Evolutionary conservation across 2,888 invertebrate species (phyloP).

Genomic region (Epicampocera succincta): DNA sequence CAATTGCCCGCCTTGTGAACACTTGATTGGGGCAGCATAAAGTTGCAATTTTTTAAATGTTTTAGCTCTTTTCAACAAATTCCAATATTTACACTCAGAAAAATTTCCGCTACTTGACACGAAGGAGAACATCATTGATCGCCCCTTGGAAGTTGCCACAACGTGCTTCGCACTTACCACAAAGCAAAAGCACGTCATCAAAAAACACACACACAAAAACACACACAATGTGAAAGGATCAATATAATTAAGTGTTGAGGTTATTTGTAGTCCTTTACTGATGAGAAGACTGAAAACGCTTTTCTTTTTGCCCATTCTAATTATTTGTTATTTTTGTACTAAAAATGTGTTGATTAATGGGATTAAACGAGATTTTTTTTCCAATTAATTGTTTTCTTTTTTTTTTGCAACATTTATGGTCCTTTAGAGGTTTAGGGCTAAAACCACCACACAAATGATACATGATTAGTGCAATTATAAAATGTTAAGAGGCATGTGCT

Average conservation of each 20-base stretch:
- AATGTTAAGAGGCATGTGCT: neutral
- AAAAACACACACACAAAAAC: neutral
- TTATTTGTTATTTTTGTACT: conserved; percentile 56
- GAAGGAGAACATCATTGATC: conserved; percentile 18
- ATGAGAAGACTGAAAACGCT: conserved; percentile 10
- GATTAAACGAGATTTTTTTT: conserved; percentile 52
- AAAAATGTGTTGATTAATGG: conserved; percentile 68
- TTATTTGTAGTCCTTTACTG: neutral
- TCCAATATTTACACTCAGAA: too few relatives aligned
- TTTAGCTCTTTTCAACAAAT: too few relatives aligned
- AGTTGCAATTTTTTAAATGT: too few relatives aligned
- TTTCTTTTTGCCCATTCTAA: conserved; percentile 37
- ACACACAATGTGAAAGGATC: conserved; percentile 26
- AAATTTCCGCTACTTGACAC: too few relatives aligned
- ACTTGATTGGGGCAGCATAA: too few relatives aligned
- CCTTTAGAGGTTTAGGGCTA: conserved; percentile 15
- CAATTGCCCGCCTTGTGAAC: too few relatives aligned
- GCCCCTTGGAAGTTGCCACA: conserved; percentile 24
- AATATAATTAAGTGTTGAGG: conserved; percentile 25
- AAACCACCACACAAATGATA: conserved; percentile 29
- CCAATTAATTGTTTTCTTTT: conserved; percentile 10
- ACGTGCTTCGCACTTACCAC: conserved; percentile 19
- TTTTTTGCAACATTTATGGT: conserved; percentile 36
- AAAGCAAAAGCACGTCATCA: neutral
- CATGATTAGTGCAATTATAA: conserved; percentile 26